Conservation (phyloP, 2,797 vertebrate species). For the Karalla daura region DNA sequence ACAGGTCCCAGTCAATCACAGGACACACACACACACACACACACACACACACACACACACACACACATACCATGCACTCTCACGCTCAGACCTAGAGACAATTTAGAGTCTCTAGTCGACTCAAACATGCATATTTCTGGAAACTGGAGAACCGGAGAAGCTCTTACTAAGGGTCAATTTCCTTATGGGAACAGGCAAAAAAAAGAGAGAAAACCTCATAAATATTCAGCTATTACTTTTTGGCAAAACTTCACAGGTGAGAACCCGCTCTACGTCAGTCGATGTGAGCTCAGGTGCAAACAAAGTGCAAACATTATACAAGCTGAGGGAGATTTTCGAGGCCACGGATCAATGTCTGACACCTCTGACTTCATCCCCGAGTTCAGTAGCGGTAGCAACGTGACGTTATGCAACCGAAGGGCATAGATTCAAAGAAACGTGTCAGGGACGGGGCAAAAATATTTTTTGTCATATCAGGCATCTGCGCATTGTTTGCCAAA, state of each 20-base stretch:
- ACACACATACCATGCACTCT: too few species aligned
- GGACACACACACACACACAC: neutral
- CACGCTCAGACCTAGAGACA: too few species aligned
- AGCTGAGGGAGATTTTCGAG: too few species aligned
- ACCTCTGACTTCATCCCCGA: slow-evolving; percentile 12
- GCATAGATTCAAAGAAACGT: slow-evolving; percentile 29
- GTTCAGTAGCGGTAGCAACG: neutral
- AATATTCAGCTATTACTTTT: too few species aligned
- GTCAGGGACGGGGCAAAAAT: slow-evolving; percentile 34
- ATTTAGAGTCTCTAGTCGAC: too few species aligned
- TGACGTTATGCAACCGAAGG: slow-evolving; percentile 26
- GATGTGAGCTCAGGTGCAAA: neutral
- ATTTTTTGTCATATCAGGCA: slow-evolving; percentile 43
- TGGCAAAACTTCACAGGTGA: too few species aligned
- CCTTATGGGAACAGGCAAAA: too few species aligned
- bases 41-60: neutral
- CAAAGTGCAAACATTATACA: neutral
- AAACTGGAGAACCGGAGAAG: too few species aligned
- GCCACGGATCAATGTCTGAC: slow-evolving; percentile 11
- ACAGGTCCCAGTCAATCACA: neutral
- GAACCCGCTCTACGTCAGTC: neutral
- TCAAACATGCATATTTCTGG: too few species aligned
- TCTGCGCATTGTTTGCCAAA: slow-evolving; percentile 60
- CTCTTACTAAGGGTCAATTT: too few species aligned
- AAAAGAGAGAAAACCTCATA: too few species aligned